A percentile compares a stretch with the other conserved stretches of the same genome.
phyloP scores from a whole-genome alignment of 2,888 invertebrate species.

The Drosophila testacea region DNA sequence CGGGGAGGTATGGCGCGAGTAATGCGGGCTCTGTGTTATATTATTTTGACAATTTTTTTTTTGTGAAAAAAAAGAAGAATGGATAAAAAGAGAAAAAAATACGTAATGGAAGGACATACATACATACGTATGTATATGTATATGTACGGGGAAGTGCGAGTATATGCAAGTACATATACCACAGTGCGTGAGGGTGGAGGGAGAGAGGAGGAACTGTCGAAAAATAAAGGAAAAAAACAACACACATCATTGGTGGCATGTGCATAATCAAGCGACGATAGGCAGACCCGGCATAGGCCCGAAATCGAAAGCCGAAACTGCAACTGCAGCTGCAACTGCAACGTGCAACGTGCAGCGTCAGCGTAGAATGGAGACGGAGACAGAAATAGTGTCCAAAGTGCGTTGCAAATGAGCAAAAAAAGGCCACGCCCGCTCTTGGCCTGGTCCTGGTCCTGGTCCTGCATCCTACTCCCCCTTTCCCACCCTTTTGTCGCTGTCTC shows the following conservation, averaged over 20 bases:
- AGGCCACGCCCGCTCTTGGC: slow-evolving; percentile 82
- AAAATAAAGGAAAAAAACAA: slow-evolving; percentile 68
- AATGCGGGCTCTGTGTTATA: slow-evolving; percentile 59
- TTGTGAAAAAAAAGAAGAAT: slow-evolving; percentile 25
- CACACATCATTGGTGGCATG: slow-evolving; percentile 80
- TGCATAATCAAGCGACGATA: slow-evolving; percentile 76
- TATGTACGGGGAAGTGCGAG: slow-evolving; percentile 18
- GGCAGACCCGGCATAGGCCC: slow-evolving; percentile 54
- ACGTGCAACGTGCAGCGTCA: background rate
- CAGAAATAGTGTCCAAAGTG: slow-evolving; percentile 75
- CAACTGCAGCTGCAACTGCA: background rate
- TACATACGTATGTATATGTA: too few relatives aligned
- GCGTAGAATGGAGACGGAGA: slow-evolving; percentile 4
- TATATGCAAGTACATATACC: slow-evolving; percentile 48
- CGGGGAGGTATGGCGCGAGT: slow-evolving; percentile 15
- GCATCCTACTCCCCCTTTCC: slow-evolving; percentile 37
- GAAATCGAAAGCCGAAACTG: slow-evolving; percentile 58
- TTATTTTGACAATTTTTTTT: slow-evolving; percentile 63
- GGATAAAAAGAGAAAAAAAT: slow-evolving; percentile 10
- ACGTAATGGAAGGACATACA: slow-evolving; percentile 22
- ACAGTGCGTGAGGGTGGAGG: slow-evolving; percentile 14
- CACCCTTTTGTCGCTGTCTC: background rate
- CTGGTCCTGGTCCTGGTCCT: slow-evolving; percentile 10
- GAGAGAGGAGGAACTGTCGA: slow-evolving; percentile 36
- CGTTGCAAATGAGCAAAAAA: slow-evolving; percentile 81